phyloP scores from a whole-genome alignment of 2,888 invertebrate species.

The Gandaritis pyraliata region DNA sequence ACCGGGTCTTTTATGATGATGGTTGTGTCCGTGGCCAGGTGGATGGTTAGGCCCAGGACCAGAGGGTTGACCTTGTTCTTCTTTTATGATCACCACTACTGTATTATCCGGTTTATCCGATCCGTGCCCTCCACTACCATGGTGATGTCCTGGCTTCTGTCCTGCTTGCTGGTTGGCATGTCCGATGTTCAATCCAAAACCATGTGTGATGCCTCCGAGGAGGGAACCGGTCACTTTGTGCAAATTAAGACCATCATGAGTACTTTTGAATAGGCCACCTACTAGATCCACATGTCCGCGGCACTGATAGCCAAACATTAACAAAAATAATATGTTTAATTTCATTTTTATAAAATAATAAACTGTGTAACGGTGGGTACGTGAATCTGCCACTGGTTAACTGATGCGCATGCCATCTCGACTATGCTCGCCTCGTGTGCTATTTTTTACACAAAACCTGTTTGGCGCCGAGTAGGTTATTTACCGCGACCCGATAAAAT shows the following conservation, averaged over 20 bases:
- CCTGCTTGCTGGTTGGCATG: constrained; percentile 40
- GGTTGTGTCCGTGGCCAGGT: constrained; percentile 23
- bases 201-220: constrained; percentile 55
- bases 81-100: constrained; percentile 54
- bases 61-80: constrained; percentile 26
- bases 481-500: constrained; percentile 28
- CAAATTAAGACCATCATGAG: constrained; percentile 52
- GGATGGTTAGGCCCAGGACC: constrained; percentile 27
- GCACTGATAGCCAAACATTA: constrained; percentile 46
- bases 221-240: constrained; percentile 57
- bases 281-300: constrained; percentile 45
- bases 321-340: constrained; percentile 44
- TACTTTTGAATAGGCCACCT: constrained; percentile 51
- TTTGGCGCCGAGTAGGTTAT: constrained; percentile 42
- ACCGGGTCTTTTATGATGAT: constrained; percentile 32
- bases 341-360: constrained; percentile 24
- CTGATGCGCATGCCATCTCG: constrained; percentile 52
- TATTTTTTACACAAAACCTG: constrained; percentile 50
- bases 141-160: constrained; percentile 27
- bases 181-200: constrained; percentile 50
- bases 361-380: constrained; percentile 25
- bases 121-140: constrained; percentile 31
- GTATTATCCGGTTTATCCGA: constrained; percentile 48
- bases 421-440: constrained; percentile 42
- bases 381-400: constrained; percentile 48